These are phyloP conservation scores for Myodes glareolus DNA, from an alignment of 2,113 vertebrate species.

Conservation along the genomic window DNA sequence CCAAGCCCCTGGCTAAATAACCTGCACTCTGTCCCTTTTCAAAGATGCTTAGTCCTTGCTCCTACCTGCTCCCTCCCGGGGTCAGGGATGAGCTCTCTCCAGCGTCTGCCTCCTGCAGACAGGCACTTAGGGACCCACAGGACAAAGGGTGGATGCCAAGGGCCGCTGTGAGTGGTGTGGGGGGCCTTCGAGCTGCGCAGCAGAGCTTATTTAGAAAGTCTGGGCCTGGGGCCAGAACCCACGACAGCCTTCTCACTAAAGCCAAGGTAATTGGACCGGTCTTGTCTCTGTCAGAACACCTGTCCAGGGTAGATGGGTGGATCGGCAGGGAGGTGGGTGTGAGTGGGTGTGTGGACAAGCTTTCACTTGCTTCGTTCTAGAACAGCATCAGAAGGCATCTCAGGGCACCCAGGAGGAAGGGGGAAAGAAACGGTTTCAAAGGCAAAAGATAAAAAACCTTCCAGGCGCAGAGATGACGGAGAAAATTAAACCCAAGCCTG, in stretches of 20 bases:
- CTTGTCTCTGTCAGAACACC: not conserved
- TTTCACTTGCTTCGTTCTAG: not conserved
- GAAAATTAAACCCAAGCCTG: not conserved
- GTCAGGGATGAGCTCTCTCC: not conserved
- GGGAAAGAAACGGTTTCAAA: not conserved
- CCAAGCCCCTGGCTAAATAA: not conserved
- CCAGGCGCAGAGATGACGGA: not conserved
- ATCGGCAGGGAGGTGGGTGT: too few relatives aligned
- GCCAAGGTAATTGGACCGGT: not conserved
- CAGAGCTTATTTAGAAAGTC: not conserved
- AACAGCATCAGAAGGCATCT: not conserved
- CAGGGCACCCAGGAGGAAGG: not conserved
- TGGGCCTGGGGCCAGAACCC: not conserved
- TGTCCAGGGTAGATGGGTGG: not conserved
- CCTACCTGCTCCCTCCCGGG: too few relatives aligned
- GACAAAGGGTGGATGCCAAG: too few relatives aligned
- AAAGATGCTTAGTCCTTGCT: not conserved
- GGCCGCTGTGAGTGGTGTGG: rapidly evolving
- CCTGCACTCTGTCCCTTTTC: not conserved
- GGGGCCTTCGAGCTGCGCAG: not conserved
- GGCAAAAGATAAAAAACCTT: not conserved
- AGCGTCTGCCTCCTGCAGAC: not conserved
- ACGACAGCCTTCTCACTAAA: not conserved
- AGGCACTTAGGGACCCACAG: rapidly evolving
- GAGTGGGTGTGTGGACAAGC: rapidly evolving